phyloP scores from a whole-genome alignment of 2,113 vertebrate genomes.

The Gavialis gangeticus region DNA sequence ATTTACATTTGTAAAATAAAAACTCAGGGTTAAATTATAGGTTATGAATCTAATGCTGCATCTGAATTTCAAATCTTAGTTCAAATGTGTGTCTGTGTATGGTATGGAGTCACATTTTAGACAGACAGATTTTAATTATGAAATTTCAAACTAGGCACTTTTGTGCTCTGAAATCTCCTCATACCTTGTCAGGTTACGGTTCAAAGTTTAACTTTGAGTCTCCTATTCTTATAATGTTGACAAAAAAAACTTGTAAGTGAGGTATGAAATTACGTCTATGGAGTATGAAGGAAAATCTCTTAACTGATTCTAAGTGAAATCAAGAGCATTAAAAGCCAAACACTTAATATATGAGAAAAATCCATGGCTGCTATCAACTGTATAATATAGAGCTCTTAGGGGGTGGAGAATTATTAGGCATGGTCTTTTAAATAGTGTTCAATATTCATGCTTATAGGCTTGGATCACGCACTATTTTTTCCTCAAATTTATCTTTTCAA shows the following conservation, averaged over 20 bases:
- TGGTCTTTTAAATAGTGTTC: neutral
- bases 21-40: neutral
- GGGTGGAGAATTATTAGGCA: neutral
- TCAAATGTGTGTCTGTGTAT: neutral
- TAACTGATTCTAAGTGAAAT: neutral
- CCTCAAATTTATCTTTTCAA: neutral
- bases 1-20: neutral
- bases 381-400: neutral
- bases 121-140: neutral
- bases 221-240: conserved; percentile 9
- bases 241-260: neutral
- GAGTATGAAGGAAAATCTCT: neutral
- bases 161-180: neutral
- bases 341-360: neutral
- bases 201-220: neutral
- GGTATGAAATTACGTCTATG: neutral
- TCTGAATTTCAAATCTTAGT: neutral
- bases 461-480: neutral
- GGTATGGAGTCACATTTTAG: neutral
- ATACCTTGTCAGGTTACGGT: conserved; percentile 21
- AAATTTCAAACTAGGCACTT: neutral
- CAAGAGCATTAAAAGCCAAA: neutral
- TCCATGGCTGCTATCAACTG: neutral
- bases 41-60: neutral
- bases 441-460: neutral